Evolutionary conservation across 1,140 invertebrate genomes (phyloP).

Genomic region (Neodiprion lecontei): DNA sequence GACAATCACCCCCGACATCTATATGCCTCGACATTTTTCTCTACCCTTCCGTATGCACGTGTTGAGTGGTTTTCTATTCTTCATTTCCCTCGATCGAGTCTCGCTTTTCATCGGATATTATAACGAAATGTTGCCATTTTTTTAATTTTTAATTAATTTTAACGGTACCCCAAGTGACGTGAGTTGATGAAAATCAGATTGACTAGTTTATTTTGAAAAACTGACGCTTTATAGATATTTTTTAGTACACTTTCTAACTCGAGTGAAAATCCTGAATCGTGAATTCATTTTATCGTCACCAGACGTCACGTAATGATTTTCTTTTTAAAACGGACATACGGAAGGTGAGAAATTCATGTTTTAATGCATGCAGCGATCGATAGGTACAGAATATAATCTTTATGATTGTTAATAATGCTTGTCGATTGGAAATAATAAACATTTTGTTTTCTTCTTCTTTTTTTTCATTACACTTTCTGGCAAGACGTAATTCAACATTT

Average conservation of each 20-base stretch:
- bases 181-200: too few species aligned
- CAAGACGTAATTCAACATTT: background rate
- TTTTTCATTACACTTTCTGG: constrained; percentile 18
- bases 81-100: background rate
- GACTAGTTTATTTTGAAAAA: too few species aligned
- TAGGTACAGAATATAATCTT: constrained; percentile 8
- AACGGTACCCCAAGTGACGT: too few species aligned
- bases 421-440: background rate
- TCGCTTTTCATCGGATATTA: too few species aligned
- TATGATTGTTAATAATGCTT: background rate
- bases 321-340: background rate
- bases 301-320: too few species aligned
- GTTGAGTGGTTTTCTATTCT: constrained; percentile 2
- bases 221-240: too few species aligned
- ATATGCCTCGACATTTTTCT: background rate
- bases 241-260: too few species aligned
- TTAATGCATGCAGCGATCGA: constrained; percentile 1
- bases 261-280: too few species aligned
- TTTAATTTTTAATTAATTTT: too few species aligned
- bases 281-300: too few species aligned
- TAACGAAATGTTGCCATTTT: too few species aligned
- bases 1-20: background rate
- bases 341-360: constrained; percentile 9
- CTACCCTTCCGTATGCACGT: constrained; percentile 9
- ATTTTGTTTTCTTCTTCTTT: constrained; percentile 42